These are phyloP conservation scores for Agriopis aurantiaria DNA, from an alignment of 2,888 invertebrate species.

Conservation along the genomic window DNA sequence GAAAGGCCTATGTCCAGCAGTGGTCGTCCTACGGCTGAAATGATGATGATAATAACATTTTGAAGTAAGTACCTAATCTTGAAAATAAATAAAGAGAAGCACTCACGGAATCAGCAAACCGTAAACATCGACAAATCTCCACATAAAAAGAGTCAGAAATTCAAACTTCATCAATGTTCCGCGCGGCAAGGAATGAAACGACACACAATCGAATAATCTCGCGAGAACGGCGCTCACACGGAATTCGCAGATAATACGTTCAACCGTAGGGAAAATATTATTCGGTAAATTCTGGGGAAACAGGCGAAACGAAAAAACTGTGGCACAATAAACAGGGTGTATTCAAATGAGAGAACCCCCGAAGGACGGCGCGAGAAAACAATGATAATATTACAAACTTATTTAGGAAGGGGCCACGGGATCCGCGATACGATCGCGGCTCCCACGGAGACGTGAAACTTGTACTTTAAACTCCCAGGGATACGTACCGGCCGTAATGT, in stretches of 20 bases:
- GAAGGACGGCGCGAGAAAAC: slow-evolving; percentile 68
- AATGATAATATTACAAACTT: slow-evolving; percentile 84
- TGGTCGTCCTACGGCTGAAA: not conserved
- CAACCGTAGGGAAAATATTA: slow-evolving; percentile 73
- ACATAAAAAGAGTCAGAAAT: slow-evolving; percentile 44
- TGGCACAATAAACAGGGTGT: slow-evolving; percentile 80
- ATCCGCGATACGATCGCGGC: slow-evolving; percentile 36
- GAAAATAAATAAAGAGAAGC: slow-evolving; percentile 17
- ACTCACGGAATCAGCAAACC: slow-evolving; percentile 32
- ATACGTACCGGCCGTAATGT: slow-evolving; percentile 11
- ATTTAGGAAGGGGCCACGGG: slow-evolving; percentile 69
- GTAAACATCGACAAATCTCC: slow-evolving; percentile 38
- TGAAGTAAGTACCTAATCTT: slow-evolving; percentile 6
- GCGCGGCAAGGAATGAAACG: slow-evolving; percentile 49
- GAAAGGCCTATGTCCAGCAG: no score
- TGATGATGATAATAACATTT: not conserved
- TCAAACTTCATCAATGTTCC: slow-evolving; percentile 52
- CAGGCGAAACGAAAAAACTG: slow-evolving; percentile 60
- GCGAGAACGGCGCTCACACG: slow-evolving; percentile 61
- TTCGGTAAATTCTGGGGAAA: slow-evolving; percentile 75
- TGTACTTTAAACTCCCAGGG: slow-evolving; percentile 16
- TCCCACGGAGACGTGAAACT: slow-evolving; percentile 9
- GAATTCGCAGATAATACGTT: slow-evolving; percentile 72
- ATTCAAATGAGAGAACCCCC: slow-evolving; percentile 78
- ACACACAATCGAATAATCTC: slow-evolving; percentile 68